These are phyloP conservation scores for Sarcophaga peregrina DNA, from an alignment of 1,140 invertebrate species.

Conservation along the genomic window DNA sequence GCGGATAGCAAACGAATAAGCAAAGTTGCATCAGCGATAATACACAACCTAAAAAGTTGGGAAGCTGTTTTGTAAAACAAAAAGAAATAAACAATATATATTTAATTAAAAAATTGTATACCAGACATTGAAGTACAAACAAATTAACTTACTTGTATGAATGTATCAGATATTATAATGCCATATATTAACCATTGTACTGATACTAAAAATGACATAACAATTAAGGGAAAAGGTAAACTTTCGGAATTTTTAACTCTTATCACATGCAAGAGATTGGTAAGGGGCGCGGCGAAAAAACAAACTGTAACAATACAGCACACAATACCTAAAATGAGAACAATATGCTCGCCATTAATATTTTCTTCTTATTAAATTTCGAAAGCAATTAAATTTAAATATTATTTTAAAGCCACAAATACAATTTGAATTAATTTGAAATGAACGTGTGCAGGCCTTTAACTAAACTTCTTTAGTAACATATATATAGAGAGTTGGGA, in stretches of 20 bases:
- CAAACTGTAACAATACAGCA: conserved; percentile 79
- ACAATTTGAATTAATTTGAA: too few relatives aligned
- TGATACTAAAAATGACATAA: conserved; percentile 79
- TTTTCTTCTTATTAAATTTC: background rate
- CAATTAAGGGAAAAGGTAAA: conserved; percentile 82
- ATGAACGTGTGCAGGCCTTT: too few relatives aligned
- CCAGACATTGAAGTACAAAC: conserved; percentile 39
- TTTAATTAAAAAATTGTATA: background rate
- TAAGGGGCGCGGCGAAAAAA: conserved; percentile 83
- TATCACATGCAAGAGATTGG: conserved; percentile 80
- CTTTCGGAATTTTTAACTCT: conserved; percentile 79
- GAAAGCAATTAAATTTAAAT: background rate
- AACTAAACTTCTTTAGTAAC: too few relatives aligned
- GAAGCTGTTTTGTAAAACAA: conserved; percentile 69
- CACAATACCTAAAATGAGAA: conserved; percentile 71
- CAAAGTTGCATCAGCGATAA: conserved; percentile 76
- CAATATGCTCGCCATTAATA: background rate
- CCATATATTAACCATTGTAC: conserved; percentile 83
- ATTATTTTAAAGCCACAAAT: background rate
- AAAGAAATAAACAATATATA: conserved; percentile 30
- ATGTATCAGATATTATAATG: conserved; percentile 75
- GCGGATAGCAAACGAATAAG: conserved; percentile 78
- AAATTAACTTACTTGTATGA: conserved; percentile 72
- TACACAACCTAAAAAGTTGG: conserved; percentile 79
- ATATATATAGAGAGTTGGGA: background rate